Percentiles rank a stretch among this genome's conserved stretches.
Evolutionary conservation across 2,113 vertebrate genomes (phyloP).

Genomic region (Lagopus muta): DNA sequence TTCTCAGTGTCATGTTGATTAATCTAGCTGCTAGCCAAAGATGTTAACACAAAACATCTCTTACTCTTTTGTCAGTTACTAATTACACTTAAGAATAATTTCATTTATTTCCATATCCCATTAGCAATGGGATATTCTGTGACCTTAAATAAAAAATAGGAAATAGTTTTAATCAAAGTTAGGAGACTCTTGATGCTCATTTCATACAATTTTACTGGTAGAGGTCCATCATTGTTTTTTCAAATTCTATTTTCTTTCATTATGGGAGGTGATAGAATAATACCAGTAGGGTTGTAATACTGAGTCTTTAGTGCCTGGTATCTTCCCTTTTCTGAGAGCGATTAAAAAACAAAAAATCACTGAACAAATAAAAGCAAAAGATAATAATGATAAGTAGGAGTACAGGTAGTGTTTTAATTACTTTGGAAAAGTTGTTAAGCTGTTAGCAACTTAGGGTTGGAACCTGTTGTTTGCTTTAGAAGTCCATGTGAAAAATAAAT

Average conservation of each 20-base stretch:
- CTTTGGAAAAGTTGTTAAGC: not conserved
- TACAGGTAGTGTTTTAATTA: not conserved
- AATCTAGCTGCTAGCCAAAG: not conserved
- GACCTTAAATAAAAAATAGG: not conserved
- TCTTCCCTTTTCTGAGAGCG: not conserved
- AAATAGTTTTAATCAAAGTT: not conserved
- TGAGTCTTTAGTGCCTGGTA: not conserved
- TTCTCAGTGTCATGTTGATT: accelerated
- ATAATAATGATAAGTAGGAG: not conserved
- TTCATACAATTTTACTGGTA: not conserved
- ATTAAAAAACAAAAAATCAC: not conserved
- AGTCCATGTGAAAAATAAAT: not conserved
- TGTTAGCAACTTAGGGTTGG: not conserved
- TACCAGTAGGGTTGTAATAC: not conserved
- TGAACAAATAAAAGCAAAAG: not conserved
- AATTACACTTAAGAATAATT: not conserved
- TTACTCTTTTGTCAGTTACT: not conserved
- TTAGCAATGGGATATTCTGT: not conserved
- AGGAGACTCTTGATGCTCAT: accelerated
- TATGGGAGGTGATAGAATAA: not conserved
- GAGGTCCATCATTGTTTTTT: not conserved
- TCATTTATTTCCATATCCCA: not conserved
- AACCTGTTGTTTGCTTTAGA: not conserved
- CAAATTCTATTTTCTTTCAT: not conserved
- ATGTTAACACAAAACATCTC: not conserved